Conservation (phyloP, 2,888 invertebrate genomes). For the Drosophila robusta region DNA sequence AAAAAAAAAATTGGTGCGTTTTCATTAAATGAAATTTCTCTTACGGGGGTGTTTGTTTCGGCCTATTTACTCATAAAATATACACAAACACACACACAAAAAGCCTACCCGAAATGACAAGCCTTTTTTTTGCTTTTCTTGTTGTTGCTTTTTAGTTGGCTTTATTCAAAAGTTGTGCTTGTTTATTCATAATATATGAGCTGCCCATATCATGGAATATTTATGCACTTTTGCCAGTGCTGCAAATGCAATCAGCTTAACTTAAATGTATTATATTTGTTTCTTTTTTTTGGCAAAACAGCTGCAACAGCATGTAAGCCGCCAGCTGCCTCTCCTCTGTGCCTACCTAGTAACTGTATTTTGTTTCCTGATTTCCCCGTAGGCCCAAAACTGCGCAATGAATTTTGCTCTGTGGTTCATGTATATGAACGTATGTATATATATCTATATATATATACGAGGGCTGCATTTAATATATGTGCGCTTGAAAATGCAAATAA, state of each 20-base stretch:
- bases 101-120: conserved; percentile 36
- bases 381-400: conserved; percentile 33
- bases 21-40: conserved; percentile 54
- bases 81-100: conserved; percentile 1
- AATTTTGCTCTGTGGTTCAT: conserved; percentile 11
- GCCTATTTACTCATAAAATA: conserved; percentile 49
- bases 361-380: conserved; percentile 54
- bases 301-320: conserved; percentile 17
- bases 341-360: conserved; percentile 24
- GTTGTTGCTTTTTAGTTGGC: conserved; percentile 6
- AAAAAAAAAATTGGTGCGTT: conserved; percentile 32
- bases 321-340: conserved; percentile 13
- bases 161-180: conserved; percentile 29
- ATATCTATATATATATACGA: conserved; percentile 10
- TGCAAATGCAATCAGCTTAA: conserved; percentile 66
- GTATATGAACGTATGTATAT: conserved; percentile 1
- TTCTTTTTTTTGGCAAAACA: conserved; percentile 13
- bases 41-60: conserved; percentile 54
- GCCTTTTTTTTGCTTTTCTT: conserved; percentile 33
- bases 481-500: not conserved
- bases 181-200: conserved; percentile 46
- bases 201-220: conserved; percentile 49
- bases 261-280: conserved; percentile 38
- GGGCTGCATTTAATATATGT: not conserved
- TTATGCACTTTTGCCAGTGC: conserved; percentile 44